A percentile compares a stretch with the other conserved stretches of the same genome.
Evolutionary conservation across 2,113 vertebrate species (phyloP).

Genomic region (Dipodomys spectabilis): DNA sequence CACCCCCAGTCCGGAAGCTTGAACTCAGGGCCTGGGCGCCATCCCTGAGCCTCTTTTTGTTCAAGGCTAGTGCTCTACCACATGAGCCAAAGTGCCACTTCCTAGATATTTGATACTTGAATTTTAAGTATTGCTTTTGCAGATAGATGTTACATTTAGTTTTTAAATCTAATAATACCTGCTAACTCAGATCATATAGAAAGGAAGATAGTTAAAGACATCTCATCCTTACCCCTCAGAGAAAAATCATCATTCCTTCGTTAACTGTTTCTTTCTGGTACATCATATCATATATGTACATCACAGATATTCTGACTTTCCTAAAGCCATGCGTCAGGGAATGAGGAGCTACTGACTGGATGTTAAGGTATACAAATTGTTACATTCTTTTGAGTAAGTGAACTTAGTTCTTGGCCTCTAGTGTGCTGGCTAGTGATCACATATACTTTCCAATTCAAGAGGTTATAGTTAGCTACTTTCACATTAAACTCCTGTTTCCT

Average conservation of each 20-base stretch:
- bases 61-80: too few species aligned
- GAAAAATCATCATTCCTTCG: neutral
- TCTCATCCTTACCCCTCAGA: neutral
- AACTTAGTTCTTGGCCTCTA: neutral
- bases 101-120: neutral
- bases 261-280: neutral
- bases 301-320: neutral
- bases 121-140: neutral
- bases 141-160: neutral
- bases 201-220: neutral
- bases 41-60: too few species aligned
- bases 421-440: neutral
- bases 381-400: neutral
- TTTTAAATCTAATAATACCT: neutral
- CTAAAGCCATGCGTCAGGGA: neutral
- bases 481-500: neutral
- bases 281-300: neutral
- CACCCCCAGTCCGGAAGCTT: too few species aligned
- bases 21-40: too few species aligned
- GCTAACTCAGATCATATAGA: conserved; percentile 8
- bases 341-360: neutral
- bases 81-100: too few species aligned
- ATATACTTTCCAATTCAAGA: neutral
- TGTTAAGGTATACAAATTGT: neutral
- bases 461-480: neutral